These are phyloP conservation scores for Meda fulgida DNA, from an alignment of 2,797 vertebrate species.

Conservation along the genomic window DNA sequence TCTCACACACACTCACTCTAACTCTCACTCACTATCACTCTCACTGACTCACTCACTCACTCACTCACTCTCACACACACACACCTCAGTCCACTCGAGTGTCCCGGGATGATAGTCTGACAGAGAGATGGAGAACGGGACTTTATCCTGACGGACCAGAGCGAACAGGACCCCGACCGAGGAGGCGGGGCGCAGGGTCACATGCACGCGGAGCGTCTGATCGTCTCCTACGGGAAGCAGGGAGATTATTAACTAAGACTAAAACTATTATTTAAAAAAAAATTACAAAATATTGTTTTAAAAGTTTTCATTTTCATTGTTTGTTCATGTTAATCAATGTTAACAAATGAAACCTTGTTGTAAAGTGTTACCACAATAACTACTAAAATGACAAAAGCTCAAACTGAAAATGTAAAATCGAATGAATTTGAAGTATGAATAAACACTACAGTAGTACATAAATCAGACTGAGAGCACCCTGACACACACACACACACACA, in stretches of 20 bases:
- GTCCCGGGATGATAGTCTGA: constrained; percentile 87
- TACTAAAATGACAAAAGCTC: background rate
- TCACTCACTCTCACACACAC: constrained; percentile 34
- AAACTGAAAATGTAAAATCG: background rate
- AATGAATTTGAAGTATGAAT: background rate
- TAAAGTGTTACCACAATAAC: background rate
- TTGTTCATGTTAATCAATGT: too few relatives aligned
- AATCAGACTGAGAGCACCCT: background rate
- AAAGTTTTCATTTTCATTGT: too few relatives aligned
- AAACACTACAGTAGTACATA: background rate
- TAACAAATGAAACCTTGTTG: too few relatives aligned
- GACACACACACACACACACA: too few relatives aligned
- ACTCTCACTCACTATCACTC: too few relatives aligned
- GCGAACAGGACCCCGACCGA: constrained; percentile 89
- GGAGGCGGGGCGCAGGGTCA: constrained; percentile 85
- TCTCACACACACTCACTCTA: too few relatives aligned
- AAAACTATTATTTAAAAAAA: background rate
- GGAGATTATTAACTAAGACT: background rate
- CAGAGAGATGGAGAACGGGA: constrained; percentile 88
- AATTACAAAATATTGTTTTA: too few relatives aligned
- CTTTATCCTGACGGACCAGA: constrained; percentile 82
- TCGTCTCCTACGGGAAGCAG: constrained; percentile 62
- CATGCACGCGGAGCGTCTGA: constrained; percentile 82
- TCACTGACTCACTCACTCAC: too few relatives aligned
- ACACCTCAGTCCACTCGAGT: constrained; percentile 88